Conservation (phyloP, 35 echinoderm and acorn worm species). For the Apostichopus parvimensis region DNA sequence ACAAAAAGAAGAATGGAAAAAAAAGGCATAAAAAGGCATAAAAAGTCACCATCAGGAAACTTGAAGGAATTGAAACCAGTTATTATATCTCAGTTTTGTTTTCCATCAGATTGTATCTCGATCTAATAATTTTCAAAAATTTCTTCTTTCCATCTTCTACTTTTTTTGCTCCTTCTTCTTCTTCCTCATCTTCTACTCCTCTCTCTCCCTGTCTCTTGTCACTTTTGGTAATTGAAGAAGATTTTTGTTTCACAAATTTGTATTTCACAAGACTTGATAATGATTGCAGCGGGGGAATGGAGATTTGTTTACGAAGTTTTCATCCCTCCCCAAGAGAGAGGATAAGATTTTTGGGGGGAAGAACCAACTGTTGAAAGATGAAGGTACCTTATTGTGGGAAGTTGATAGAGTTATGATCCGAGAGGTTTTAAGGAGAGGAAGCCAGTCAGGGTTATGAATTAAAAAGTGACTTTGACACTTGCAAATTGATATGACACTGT, state of each 20-base stretch:
- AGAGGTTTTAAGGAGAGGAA: neutral
- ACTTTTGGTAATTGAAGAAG: neutral
- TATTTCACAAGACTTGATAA: neutral
- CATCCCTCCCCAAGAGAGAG: neutral
- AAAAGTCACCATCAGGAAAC: too few relatives aligned
- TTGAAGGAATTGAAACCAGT: too few relatives aligned
- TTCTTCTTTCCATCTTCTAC: too few relatives aligned
- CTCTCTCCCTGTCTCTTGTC: neutral
- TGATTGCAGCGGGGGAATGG: neutral
- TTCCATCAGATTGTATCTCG: too few relatives aligned
- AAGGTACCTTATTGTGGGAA: conserved; percentile 11
- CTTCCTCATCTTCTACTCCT: neutral
- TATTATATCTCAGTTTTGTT: too few relatives aligned
- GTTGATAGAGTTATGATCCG: conserved; percentile 31
- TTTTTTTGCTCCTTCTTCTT: too few relatives aligned
- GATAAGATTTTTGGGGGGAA: conserved; percentile 18
- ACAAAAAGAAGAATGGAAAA: too few relatives aligned
- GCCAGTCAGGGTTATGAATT: neutral
- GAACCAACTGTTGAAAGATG: conserved; percentile 26
- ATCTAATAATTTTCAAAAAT: too few relatives aligned
- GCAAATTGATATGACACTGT: conserved; percentile 40
- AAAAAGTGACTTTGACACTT: conserved; percentile 33
- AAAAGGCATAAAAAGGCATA: too few relatives aligned
- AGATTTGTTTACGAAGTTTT: neutral
- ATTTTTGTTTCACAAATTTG: neutral